Evolutionary conservation across 2,113 vertebrate species (phyloP).

Genomic region (Tupaia chinensis): DNA sequence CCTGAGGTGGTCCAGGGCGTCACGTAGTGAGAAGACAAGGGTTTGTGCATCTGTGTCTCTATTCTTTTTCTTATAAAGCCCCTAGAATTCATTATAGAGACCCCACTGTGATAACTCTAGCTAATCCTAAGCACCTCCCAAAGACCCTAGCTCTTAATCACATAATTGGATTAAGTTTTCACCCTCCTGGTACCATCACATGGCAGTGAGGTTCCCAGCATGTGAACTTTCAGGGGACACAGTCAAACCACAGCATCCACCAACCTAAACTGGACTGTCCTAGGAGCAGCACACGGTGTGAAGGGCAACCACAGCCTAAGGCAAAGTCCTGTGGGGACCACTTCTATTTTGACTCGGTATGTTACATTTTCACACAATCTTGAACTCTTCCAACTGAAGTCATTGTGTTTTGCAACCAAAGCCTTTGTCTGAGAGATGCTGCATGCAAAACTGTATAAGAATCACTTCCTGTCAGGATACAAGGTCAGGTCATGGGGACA

Average conservation of each 20-base stretch:
- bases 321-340: fast-evolving
- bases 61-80: too few species aligned
- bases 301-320: not conserved
- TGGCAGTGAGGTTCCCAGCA: too few species aligned
- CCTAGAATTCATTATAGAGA: too few species aligned
- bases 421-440: not conserved
- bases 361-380: fast-evolving
- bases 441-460: not conserved
- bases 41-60: too few species aligned
- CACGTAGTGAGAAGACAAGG: too few species aligned
- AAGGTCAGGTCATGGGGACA: conserved; percentile 35
- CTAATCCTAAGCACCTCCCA: too few species aligned
- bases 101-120: too few species aligned
- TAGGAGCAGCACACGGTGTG: fast-evolving
- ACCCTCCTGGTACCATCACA: too few species aligned
- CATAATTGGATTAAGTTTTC: too few species aligned
- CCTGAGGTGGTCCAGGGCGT: too few species aligned
- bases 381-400: not conserved
- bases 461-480: conserved; percentile 33
- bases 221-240: too few species aligned
- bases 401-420: not conserved
- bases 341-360: not conserved
- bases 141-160: too few species aligned
- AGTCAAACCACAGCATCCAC: not conserved
- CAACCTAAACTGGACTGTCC: fast-evolving